Base-by-base conservation (phyloP, 2,113 vertebrate genomes). In the Catagonus wagneri region DNA sequence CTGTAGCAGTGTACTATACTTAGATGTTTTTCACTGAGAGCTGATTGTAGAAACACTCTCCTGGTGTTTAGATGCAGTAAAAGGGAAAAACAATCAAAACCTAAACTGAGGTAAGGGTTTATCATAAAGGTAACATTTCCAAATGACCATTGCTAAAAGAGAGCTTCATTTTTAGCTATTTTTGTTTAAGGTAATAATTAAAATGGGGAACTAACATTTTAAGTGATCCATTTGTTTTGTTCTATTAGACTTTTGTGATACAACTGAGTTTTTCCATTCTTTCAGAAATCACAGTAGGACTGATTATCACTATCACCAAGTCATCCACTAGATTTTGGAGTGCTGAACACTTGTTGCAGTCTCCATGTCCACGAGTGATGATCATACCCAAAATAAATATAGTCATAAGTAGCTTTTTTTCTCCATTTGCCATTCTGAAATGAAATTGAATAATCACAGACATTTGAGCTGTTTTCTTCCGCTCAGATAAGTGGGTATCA, bases 11-110 rank as follows among this genome's bases (percentile, higher is more conserved):
- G 63, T 0, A 0, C 0, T 0, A 10, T 90, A 84, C 84, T 96
- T 97, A 96, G 90, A 92, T 90, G 76, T 96, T 95, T 94, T 32
- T 83, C 95, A 94, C 52, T 52, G 39, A 96, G 69, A 86, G n/a
- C 32, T 85, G 25, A 12, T 5, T 94, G 65, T 54, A 85, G 79
- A 97, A 89, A 93, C 93, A 71, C 94, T 66, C 63, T 93, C 32
- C 39, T 91, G 58, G 89, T 81, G 80, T 97, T 94, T 83, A 60
- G 72, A 83, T 92, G 34, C 65, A 86, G 81, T 96, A 89, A 81
- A 81, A 90, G 74, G 0, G 1, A 86, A 91, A 96, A 78, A 61
- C 65, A 66, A 11, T 36, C 88, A 69, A 32, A 96, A 36, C n/a
- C 23, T 93, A 94, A 97, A 89, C 34, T 79, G 58, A 86, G 32